Conservation (phyloP, 2,113 vertebrate genomes). For the Phylloscopus trochiloides region DNA sequence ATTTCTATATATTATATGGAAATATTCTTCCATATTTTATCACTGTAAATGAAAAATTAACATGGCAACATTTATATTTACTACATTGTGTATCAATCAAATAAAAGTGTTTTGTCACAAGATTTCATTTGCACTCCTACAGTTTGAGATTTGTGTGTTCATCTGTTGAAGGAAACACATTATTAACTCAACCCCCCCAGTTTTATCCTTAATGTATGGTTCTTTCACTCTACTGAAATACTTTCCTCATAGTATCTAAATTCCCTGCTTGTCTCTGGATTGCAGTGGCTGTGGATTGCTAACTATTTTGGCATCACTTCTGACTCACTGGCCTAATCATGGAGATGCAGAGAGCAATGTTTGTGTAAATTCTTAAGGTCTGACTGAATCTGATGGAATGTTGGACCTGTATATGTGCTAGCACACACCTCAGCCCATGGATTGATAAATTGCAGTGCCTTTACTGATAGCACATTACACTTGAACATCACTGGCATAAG, state of each 20-base stretch:
- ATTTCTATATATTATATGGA: neutral
- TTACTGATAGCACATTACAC: neutral
- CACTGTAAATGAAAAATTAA: neutral
- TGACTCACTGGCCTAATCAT: neutral
- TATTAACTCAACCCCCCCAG: neutral
- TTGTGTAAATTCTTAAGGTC: neutral
- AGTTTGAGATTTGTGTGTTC: neutral
- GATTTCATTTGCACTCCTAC: neutral
- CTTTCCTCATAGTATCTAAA: neutral
- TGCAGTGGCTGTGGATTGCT: neutral
- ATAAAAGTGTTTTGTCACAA: neutral
- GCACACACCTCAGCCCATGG: neutral
- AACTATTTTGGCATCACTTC: neutral
- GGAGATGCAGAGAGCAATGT: neutral
- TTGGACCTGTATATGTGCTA: neutral
- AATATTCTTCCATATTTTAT: neutral
- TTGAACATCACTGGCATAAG: fast-evolving
- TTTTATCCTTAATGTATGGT: neutral
- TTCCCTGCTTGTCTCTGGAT: neutral
- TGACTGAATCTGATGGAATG: neutral
- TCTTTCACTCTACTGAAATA: neutral
- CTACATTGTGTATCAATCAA: neutral
- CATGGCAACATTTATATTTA: neutral
- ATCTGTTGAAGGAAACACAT: neutral
- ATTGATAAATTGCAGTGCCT: neutral